phyloP scores from a whole-genome alignment of 2,797 vertebrate genomes.

The Zenarchopterus dispar region DNA sequence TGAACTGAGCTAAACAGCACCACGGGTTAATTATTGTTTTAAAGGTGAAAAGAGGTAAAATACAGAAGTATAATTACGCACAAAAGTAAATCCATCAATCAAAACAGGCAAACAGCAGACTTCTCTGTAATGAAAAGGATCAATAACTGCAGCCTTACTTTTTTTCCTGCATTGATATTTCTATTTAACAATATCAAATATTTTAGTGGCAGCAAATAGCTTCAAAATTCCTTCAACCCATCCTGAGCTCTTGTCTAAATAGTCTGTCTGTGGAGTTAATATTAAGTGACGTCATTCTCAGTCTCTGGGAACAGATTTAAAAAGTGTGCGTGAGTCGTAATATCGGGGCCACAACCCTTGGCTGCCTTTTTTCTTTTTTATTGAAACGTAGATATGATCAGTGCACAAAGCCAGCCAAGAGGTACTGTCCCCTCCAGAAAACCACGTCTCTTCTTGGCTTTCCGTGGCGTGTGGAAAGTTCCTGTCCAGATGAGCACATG shows the following conservation, averaged over 20 bases:
- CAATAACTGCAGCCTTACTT: background rate
- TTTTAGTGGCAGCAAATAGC: background rate
- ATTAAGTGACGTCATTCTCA: slow-evolving; percentile 9
- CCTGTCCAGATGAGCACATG: too few species aligned
- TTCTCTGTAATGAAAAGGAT: too few species aligned
- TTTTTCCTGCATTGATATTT: too few species aligned
- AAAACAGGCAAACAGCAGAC: too few species aligned
- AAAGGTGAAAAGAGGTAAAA: too few species aligned
- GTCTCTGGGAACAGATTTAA: slow-evolving; percentile 11
- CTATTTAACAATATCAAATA: background rate
- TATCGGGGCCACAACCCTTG: slow-evolving; percentile 66
- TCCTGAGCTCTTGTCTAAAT: slow-evolving; percentile 1
- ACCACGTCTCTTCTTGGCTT: slow-evolving; percentile 25
- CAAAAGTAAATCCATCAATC: too few species aligned
- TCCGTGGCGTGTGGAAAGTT: slow-evolving; percentile 23
- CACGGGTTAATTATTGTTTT: too few species aligned
- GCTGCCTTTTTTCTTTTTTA: slow-evolving; percentile 56
- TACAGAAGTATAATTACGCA: too few species aligned
- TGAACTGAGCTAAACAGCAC: too few species aligned
- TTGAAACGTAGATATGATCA: slow-evolving; percentile 51
- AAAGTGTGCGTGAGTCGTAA: slow-evolving; percentile 40
- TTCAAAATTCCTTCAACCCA: slow-evolving; percentile 2
- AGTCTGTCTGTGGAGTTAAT: background rate
- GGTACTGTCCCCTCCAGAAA: slow-evolving; percentile 69
- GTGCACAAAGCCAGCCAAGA: slow-evolving; percentile 73